A percentile compares a stretch with the other conserved stretches of the same genome.
These are phyloP conservation scores for Forbesichthys papilliferus DNA, from an alignment of 2,113 vertebrate species.

Conservation along the genomic window DNA sequence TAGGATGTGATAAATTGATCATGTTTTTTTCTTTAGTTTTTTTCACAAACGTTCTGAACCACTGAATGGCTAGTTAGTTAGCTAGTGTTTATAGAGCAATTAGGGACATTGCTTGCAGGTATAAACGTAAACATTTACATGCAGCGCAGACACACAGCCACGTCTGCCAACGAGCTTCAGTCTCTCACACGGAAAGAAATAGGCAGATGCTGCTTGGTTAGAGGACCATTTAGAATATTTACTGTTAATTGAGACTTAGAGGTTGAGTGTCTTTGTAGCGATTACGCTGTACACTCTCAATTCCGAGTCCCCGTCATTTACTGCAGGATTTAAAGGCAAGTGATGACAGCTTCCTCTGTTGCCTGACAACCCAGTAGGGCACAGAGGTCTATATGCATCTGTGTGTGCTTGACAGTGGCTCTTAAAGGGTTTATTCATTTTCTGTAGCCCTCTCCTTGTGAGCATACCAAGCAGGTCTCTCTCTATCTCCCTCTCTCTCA, in stretches of 20 bases:
- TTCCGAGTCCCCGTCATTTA: slow-evolving; percentile 19
- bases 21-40: too few species aligned
- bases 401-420: slow-evolving; percentile 19
- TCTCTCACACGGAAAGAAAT: background rate
- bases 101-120: background rate
- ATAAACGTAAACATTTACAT: background rate
- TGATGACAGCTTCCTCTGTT: slow-evolving; percentile 27
- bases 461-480: slow-evolving; percentile 62
- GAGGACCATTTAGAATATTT: slow-evolving; percentile 8
- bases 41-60: background rate
- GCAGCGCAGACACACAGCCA: background rate
- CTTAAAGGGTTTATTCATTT: slow-evolving; percentile 29
- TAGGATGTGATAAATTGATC: too few species aligned
- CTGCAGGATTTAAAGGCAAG: slow-evolving; percentile 25
- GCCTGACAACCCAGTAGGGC: slow-evolving; percentile 49
- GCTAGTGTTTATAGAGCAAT: background rate
- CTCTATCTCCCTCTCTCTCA: background rate
- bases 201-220: background rate
- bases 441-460: slow-evolving; percentile 51
- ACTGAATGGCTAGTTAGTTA: background rate
- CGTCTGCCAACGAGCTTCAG: background rate
- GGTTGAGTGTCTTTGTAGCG: slow-evolving; percentile 27
- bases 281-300: slow-evolving; percentile 12
- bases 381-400: slow-evolving; percentile 41
- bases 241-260: slow-evolving; percentile 31